These are phyloP conservation scores for Rhinichthys klamathensis DNA, from an alignment of 2,113 vertebrate genomes.

Conservation along the genomic window DNA sequence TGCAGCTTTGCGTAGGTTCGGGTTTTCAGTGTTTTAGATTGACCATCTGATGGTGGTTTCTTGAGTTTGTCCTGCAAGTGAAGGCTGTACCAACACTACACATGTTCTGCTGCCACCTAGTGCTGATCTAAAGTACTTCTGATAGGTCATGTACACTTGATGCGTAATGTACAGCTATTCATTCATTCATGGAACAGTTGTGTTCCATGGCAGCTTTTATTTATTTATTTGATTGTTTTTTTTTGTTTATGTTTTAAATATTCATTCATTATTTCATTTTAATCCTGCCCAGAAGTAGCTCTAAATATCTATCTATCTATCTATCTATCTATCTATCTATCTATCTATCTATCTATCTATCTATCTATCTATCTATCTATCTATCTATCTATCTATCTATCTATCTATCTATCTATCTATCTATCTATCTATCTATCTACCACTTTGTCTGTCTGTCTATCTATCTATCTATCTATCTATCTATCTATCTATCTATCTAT, in stretches of 20 bases:
- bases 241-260: no score
- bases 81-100: neutral
- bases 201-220: neutral
- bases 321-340: no score
- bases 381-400: no score
- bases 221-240: neutral
- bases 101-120: conserved; percentile 60
- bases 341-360: no score
- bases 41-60: neutral
- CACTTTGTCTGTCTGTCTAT: no score
- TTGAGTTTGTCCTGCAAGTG: neutral
- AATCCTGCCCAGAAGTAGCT: neutral
- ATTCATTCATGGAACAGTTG: neutral
- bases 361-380: no score
- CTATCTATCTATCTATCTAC: no score
- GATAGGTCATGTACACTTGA: neutral
- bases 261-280: neutral
- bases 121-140: conserved; percentile 1
- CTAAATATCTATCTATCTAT: no score
- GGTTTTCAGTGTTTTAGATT: neutral
- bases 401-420: no score
- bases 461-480: no score
- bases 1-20: neutral
- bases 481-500: no score
- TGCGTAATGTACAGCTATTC: neutral